phyloP scores from a whole-genome alignment of 2,888 invertebrate genomes.

The Amphiduros pacificus region DNA sequence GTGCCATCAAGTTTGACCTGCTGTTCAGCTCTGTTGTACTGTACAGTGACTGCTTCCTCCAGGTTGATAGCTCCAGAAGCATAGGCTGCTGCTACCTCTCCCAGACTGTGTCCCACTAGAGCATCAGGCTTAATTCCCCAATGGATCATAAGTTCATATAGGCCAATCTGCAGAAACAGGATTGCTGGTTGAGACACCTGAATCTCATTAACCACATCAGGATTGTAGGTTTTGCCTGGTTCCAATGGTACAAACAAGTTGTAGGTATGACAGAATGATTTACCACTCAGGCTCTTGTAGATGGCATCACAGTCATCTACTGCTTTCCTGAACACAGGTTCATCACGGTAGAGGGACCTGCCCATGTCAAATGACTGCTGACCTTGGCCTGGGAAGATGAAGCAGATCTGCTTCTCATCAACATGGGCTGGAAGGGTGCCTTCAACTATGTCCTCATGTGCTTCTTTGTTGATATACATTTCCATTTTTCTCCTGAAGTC shows the following conservation, averaged over 20 bases:
- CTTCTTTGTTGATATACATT: constrained; percentile 6
- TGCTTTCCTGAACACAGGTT: constrained; percentile 17
- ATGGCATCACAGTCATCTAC: constrained; percentile 17
- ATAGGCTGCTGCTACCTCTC: constrained; percentile 21
- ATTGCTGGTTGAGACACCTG: constrained; percentile 14
- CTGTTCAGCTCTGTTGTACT: constrained; percentile 11
- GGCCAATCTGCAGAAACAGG: constrained; percentile 11
- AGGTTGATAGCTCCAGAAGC: constrained; percentile 16
- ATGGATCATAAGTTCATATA: not conserved
- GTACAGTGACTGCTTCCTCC: constrained; percentile 15
- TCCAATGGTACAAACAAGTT: constrained; percentile 4
- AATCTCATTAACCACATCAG: constrained; percentile 4
- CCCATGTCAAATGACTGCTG: constrained; percentile 29
- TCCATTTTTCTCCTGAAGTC: constrained; percentile 11
- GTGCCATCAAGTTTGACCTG: constrained; percentile 19
- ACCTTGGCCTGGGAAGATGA: constrained; percentile 27
- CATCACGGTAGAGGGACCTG: constrained; percentile 19
- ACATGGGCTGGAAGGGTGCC: constrained; percentile 1
- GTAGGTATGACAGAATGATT: constrained; percentile 18
- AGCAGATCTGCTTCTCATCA: constrained; percentile 17
- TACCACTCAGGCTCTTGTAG: constrained; percentile 18
- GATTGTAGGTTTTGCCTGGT: not conserved
- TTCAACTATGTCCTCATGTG: constrained; percentile 14
- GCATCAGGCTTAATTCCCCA: constrained; percentile 19
- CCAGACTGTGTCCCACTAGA: constrained; percentile 21